phyloP scores from a whole-genome alignment of 2,113 vertebrate genomes.

The Ammospiza caudacuta region DNA sequence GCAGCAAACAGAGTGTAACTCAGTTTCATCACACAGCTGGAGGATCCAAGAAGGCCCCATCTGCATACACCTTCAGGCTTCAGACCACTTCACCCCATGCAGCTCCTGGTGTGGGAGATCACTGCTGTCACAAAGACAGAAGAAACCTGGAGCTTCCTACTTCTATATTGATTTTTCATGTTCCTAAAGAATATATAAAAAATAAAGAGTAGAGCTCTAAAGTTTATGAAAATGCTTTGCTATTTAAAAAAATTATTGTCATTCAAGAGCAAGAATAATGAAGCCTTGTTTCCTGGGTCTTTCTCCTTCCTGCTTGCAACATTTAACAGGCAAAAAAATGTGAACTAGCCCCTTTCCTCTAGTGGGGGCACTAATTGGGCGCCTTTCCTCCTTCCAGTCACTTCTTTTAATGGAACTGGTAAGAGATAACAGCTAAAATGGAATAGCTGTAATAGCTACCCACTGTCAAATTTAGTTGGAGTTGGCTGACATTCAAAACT shows the following conservation, averaged over 20 bases:
- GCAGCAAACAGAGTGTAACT: not conserved
- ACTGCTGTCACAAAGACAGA: not conserved
- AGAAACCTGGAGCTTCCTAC: not conserved
- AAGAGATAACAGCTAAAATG: slow-evolving; percentile 10
- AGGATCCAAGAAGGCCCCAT: not conserved
- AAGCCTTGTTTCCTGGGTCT: not conserved
- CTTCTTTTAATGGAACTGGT: slow-evolving; percentile 17
- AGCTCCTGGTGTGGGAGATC: fast-evolving
- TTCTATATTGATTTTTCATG: fast-evolving
- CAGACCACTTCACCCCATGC: not conserved
- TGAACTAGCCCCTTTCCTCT: not conserved
- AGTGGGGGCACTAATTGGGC: not conserved
- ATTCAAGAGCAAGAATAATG: not conserved
- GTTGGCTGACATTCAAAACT: slow-evolving; percentile 35
- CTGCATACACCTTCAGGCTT: not conserved
- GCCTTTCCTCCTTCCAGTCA: not conserved
- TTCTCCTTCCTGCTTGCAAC: not conserved
- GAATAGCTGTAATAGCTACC: slow-evolving; percentile 20
- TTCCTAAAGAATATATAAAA: not conserved
- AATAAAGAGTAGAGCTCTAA: not conserved
- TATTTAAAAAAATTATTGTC: not conserved
- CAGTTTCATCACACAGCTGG: not conserved
- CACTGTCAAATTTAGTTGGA: not conserved
- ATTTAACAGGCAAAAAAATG: not conserved
- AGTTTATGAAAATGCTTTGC: not conserved